Evolutionary conservation across 2,113 vertebrate genomes (phyloP), one percentile per base, ranked within the genome.

Genomic region (Abramis brama): DNA sequence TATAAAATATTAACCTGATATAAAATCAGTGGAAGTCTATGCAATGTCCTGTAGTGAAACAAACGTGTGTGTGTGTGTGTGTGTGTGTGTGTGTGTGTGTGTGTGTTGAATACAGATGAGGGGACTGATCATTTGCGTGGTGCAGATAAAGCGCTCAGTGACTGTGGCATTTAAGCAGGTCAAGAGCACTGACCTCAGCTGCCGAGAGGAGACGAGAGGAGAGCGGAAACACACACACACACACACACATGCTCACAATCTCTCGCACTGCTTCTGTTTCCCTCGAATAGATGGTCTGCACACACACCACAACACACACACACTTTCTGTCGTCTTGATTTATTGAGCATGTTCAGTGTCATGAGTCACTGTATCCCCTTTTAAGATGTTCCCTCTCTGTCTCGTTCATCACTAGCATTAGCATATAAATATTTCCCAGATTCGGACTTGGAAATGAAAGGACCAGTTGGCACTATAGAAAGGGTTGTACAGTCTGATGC

Each of bases 91-190:
- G 50, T 55, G 59, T 1, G 25, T 6, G 66, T 8, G 84, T 27
- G 50, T n/a, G 83, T 80, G 68, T 12, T 86, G 86, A 84, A 89
- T 89, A 82, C 75, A 57, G 50, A 89, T 86, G 39, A 81, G 68
- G 8, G 3, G 8, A 13, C 30, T 25, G 62, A 87, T 87, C 11
- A 86, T 81, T 85, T 89, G 79, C 64, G 74, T 47, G 68, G 78
- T 68, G 83, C 55, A 39, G 78, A 86, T 87, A 77, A 87, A 87
- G 66, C 3, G 39, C 68, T 86, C 43, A 43, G 84, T 84, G 84
- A 87, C 74, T 68, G 75, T 73, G 74, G 60, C 79, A 85, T 76
- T 89, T 80, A 62, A 59, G 21, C 68, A 85, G 88, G 86, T 89
- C 80, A 87, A 89, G 84, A 81, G 43, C 68, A 50, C 27, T 62